These are phyloP conservation scores for Porites rus DNA, from an alignment of 92 coral and sea anemone species.

Conservation along the genomic window DNA sequence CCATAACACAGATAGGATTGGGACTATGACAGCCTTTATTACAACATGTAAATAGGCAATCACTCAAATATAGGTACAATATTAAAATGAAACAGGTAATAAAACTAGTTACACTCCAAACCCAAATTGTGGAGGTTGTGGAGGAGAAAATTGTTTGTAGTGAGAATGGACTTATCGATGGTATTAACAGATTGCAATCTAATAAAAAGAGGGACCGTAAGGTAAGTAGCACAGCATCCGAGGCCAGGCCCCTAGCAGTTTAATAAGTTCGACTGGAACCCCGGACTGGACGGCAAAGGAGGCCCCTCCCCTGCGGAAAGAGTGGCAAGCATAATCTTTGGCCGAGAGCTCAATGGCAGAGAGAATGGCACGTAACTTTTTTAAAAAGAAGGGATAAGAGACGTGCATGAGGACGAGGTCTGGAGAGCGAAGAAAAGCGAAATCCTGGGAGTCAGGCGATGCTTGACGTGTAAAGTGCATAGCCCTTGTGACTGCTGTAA, in stretches of 20 bases:
- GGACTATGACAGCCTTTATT: no score
- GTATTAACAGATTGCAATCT: background rate
- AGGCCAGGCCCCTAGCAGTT: background rate
- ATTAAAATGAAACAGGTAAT: no score
- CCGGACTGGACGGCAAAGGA: background rate
- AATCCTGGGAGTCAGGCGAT: background rate
- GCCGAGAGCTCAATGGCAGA: background rate
- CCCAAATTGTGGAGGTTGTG: background rate
- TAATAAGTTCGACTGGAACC: background rate
- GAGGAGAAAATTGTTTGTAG: background rate
- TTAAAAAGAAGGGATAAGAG: background rate
- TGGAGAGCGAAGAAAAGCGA: background rate
- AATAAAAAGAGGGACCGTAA: conserved; percentile 1
- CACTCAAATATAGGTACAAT: no score
- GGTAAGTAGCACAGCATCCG: conserved; percentile 3
- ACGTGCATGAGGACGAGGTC: background rate
- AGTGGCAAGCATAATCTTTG: background rate
- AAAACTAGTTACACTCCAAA: conserved; percentile 4
- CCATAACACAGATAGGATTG: background rate
- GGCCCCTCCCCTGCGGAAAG: background rate
- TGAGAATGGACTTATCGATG: background rate
- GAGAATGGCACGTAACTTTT: background rate
- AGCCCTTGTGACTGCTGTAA: background rate
- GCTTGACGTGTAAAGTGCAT: background rate
- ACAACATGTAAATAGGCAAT: no score